A percentile compares a stretch with the other conserved stretches of the same genome.
Conservation (phyloP, 2,113 vertebrate species). For the Proteles cristata region DNA sequence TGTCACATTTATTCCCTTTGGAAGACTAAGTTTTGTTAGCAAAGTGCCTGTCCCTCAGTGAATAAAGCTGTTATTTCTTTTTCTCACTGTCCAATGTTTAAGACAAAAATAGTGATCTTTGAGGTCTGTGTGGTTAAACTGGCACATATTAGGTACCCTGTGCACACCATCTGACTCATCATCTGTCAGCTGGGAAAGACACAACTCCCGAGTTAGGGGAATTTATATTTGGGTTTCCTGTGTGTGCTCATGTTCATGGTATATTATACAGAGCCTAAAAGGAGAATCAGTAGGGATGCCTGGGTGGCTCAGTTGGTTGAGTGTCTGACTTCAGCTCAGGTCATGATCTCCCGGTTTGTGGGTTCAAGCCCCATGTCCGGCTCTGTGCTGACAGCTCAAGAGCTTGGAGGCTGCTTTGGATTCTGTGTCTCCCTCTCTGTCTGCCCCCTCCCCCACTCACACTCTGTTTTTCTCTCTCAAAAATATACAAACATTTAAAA, state of each 20-base stretch:
- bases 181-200: neutral
- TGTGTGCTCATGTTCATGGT: neutral
- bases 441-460: no score
- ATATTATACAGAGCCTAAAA: neutral
- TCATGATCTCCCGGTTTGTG: no score
- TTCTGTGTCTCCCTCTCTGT: no score
- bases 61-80: conserved; percentile 67
- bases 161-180: neutral
- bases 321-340: no score
- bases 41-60: conserved; percentile 13
- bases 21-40: conserved; percentile 61
- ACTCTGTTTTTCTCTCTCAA: no score
- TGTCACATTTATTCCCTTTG: conserved; percentile 58
- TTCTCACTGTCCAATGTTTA: conserved; percentile 55
- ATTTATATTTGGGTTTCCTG: neutral
- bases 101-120: conserved; percentile 58
- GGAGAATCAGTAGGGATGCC: neutral
- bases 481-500: no score
- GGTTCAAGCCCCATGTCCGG: no score
- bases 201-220: neutral
- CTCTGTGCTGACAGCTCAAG: no score
- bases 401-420: no score
- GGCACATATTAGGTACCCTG: neutral
- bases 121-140: conserved; percentile 34
- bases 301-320: no score